Base-by-base conservation (phyloP, 2,888 invertebrate species). In the Sussaba pulchella region DNA sequence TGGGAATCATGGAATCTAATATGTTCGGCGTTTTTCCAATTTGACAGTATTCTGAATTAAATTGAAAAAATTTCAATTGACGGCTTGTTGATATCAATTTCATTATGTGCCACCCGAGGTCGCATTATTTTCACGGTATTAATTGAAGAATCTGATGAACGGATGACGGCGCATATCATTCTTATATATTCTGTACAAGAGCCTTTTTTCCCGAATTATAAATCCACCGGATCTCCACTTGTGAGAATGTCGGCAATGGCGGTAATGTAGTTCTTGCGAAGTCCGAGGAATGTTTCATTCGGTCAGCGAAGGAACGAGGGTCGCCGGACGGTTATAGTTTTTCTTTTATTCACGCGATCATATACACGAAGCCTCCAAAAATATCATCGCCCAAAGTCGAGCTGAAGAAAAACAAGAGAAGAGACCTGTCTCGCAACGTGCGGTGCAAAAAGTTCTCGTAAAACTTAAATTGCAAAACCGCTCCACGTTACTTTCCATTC, bases 381-480 rank as follows among this genome's bases (percentile, higher is more conserved):
- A 66, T 63, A 59, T 66, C 66, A 31, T 17, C 78, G 14, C 47
- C 64, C 41, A 69, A 17, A 52, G 31, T 31, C 50, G 50, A 64
- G 45, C 24, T 52, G 31, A 43, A 21, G 26, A 66, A 45, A 31
- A 73, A 66, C 41, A 61, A 61, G 61, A 24, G 61, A 39, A 61
- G 61, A 73, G 50, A 57, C 31, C 31, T 5, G 19, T 64, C 24
- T 63, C 54, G 45, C 69, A 57, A 57, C 63, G 69, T 47, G 76
- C 59, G 67, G 66, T 39, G 74, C n/a, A n/a, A n/a, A 72, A 39
- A 64, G 73, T 57, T 63, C 73, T 73, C 78, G 72, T 72, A 71
- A 79, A 80, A 77, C 75, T 78, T 78, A 78, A 67, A 80, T 82
- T 83, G 78, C 77, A 71, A 80, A 76, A 70, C 71, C 78, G 77